Evolutionary conservation across 2,797 vertebrate genomes (phyloP), one percentile per base, ranked within the genome.

Genomic region (Parauchenoglanis punctatus): DNA sequence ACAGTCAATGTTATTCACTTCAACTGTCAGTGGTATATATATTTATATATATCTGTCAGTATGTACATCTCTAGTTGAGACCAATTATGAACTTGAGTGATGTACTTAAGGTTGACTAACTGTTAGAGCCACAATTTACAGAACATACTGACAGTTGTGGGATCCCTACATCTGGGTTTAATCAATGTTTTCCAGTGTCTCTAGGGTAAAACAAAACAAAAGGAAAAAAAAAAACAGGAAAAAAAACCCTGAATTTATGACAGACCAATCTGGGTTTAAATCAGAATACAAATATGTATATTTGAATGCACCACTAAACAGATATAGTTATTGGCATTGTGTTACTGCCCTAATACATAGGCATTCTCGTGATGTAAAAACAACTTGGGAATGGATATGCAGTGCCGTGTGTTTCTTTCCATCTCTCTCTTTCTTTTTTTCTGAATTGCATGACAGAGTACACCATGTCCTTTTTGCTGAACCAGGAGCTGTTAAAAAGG

Each of bases 391-490:
- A 81, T 61, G 11, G 12, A 40, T 35, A 81, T 81, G 23, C 23
- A 44, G 40, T 63, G 23, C 35, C n/a, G 23, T 35, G 12, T 23
- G 28, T 63, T 63, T 17, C 56, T 46, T 63, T 46, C 2, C 35
- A 63, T 63, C 54, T 63, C 40, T 63, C 15, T 40, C 31, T 28
- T 35, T 44, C 40, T 46, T 54, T 77, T 56, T 20, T 17, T 17
- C 58, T n/a, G 23, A 81, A 81, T 4, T 63, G 23, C 58, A 81
- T 59, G 75, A 44, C 59, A 65, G 82, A 63, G 76, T 46, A 10
- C 72, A 84, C 73, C 13, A 2, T 70, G 83, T 84, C 78, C 25
- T 81, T 86, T 89, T 87, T 91, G 87, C 88, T 91, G 88, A 91
- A 83, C 83, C 75, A 85, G 54, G 81, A 84, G 82, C 35, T 56